Evolutionary conservation across 2,888 invertebrate species (phyloP).

Genomic region (Drosophila barbarae): DNA sequence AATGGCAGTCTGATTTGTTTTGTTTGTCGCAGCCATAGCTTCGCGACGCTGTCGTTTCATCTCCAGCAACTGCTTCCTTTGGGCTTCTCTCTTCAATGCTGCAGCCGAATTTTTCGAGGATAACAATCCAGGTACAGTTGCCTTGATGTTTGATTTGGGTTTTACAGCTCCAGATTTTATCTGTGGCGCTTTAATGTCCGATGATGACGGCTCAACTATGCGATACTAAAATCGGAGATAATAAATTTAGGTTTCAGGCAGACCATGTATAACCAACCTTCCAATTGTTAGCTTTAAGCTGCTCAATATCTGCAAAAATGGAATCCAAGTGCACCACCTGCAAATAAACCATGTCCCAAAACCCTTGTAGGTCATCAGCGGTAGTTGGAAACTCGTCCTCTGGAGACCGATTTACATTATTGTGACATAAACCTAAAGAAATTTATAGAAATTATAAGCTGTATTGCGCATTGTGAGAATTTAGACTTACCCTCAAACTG

Average conservation of each 20-base stretch:
- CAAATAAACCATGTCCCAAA: slow-evolving; percentile 98
- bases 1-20: slow-evolving; percentile 25
- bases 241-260: background rate
- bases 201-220: slow-evolving; percentile 29
- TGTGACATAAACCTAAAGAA: slow-evolving; percentile 83
- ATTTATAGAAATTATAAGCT: background rate
- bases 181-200: slow-evolving; percentile 55
- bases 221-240: slow-evolving; percentile 24
- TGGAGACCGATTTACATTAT: slow-evolving; percentile 84
- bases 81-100: slow-evolving; percentile 84
- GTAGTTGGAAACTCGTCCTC: slow-evolving; percentile 94
- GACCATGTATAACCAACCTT: slow-evolving; percentile 74
- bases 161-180: slow-evolving; percentile 60
- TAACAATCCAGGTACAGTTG: slow-evolving; percentile 44
- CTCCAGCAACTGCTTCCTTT: slow-evolving; percentile 90
- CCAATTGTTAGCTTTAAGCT: slow-evolving; percentile 85
- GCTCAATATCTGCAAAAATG: slow-evolving; percentile 86
- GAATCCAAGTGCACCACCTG: slow-evolving; percentile 93
- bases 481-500: slow-evolving; percentile 89
- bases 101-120: slow-evolving; percentile 73
- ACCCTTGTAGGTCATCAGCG: slow-evolving; percentile 93
- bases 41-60: slow-evolving; percentile 78
- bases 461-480: background rate
- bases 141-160: slow-evolving; percentile 44
- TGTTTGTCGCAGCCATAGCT: slow-evolving; percentile 63